Conservation (phyloP, 2,888 invertebrate species). For the Ctena decussata region DNA sequence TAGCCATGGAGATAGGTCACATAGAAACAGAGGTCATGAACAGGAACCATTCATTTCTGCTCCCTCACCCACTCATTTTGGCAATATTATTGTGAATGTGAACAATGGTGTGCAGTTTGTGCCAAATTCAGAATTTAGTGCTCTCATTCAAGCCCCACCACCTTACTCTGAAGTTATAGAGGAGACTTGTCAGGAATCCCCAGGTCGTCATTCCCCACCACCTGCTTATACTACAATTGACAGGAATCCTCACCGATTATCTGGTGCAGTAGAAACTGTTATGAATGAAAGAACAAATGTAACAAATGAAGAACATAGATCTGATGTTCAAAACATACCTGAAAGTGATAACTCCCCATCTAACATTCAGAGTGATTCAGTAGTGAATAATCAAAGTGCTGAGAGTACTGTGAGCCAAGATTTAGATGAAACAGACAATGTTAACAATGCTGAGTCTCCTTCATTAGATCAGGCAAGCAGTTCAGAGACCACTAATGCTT, state of each 20-base stretch:
- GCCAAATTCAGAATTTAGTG: slow-evolving; percentile 70
- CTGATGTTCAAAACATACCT: neutral
- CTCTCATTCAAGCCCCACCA: slow-evolving; percentile 75
- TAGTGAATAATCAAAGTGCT: neutral
- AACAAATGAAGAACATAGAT: slow-evolving; percentile 2
- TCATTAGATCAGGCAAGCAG: neutral
- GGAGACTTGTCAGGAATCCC: slow-evolving; percentile 42
- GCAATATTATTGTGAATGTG: slow-evolving; percentile 82
- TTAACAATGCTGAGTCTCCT: neutral
- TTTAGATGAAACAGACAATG: neutral
- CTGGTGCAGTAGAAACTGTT: slow-evolving; percentile 10
- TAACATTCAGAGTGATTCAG: neutral
- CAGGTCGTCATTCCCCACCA: slow-evolving; percentile 73
- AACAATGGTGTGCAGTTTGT: slow-evolving; percentile 83
- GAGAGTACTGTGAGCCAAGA: neutral
- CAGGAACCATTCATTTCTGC: slow-evolving; percentile 75
- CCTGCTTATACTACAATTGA: slow-evolving; percentile 82
- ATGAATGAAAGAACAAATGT: neutral
- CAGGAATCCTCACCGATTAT: slow-evolving; percentile 63
- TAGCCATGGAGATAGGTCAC: slow-evolving; percentile 16
- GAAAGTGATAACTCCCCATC: neutral
- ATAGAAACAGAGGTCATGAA: slow-evolving; percentile 47
- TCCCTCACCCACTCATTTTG: slow-evolving; percentile 71
- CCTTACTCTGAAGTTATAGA: slow-evolving; percentile 78
- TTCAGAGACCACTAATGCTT: slow-evolving; percentile 1